phyloP scores from a whole-genome alignment of 2,113 vertebrate genomes.

The Trachemys scripta region DNA sequence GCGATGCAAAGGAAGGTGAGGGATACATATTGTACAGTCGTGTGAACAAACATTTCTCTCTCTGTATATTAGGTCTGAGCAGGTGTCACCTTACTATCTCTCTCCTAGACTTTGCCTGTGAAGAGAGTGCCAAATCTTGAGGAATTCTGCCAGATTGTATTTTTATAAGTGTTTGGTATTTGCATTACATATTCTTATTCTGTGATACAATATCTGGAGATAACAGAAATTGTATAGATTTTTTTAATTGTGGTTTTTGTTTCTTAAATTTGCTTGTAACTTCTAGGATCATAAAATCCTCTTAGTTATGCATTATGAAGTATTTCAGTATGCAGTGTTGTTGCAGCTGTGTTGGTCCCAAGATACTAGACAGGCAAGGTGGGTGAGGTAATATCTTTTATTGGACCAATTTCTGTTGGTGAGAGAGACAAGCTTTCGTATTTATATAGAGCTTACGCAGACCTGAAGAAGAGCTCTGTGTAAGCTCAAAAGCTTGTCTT shows the following conservation, averaged over 20 bases:
- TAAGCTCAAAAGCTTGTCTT: not conserved
- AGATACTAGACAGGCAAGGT: no score
- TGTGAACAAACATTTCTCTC: not conserved
- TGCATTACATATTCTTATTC: not conserved
- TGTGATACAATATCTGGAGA: not conserved
- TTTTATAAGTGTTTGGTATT: not conserved
- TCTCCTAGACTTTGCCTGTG: not conserved
- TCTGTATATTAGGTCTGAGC: not conserved
- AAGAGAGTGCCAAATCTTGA: not conserved
- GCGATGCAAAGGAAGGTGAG: not conserved
- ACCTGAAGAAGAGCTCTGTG: not conserved
- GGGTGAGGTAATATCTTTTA: no score
- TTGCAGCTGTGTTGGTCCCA: no score
- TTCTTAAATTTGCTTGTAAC: no score
- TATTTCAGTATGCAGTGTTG: no score
- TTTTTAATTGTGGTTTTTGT: not conserved
- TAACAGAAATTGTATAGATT: not conserved
- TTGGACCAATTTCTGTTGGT: no score
- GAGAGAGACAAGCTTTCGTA: no score
- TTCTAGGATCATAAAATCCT: not conserved
- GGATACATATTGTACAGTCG: not conserved
- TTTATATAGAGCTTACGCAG: no score
- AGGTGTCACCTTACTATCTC: not conserved
- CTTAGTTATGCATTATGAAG: not conserved
- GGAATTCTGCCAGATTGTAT: not conserved